Evolutionary conservation across 2,888 invertebrate species (phyloP).

Genomic region (Ichneumoninae sp.): DNA sequence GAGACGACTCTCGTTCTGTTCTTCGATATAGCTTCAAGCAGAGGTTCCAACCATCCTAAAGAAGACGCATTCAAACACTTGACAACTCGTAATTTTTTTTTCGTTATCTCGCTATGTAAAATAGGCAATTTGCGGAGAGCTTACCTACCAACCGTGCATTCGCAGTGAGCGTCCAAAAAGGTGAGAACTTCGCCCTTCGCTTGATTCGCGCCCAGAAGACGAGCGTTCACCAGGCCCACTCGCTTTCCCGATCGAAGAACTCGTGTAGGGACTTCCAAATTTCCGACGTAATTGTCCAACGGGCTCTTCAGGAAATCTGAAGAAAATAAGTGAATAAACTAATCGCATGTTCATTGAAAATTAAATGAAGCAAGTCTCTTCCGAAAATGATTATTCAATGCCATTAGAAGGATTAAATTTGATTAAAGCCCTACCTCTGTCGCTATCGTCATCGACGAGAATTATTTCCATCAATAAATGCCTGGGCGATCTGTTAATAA

Average conservation of each 20-base stretch:
- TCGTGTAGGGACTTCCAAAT: slow-evolving; percentile 87
- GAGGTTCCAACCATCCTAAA: slow-evolving; percentile 91
- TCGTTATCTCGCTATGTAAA: slow-evolving; percentile 17
- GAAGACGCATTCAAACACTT: background rate
- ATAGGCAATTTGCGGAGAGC: slow-evolving; percentile 69
- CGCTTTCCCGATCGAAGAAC: slow-evolving; percentile 89
- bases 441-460: slow-evolving; percentile 95
- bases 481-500: slow-evolving; percentile 94
- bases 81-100: slow-evolving; percentile 3
- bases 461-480: slow-evolving; percentile 92
- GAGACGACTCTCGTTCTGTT: slow-evolving; percentile 89
- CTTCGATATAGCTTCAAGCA: slow-evolving; percentile 88
- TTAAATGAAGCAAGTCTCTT: background rate
- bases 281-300: slow-evolving; percentile 89
- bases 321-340: slow-evolving; percentile 65
- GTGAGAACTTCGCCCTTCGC: slow-evolving; percentile 92
- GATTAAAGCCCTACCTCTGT: slow-evolving; percentile 87
- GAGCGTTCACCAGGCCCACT: slow-evolving; percentile 92
- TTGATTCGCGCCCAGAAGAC: slow-evolving; percentile 90
- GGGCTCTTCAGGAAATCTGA: slow-evolving; percentile 87
- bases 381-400: background rate
- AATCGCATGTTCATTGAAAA: background rate
- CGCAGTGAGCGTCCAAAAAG: slow-evolving; percentile 97
- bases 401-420: background rate
- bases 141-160: slow-evolving; percentile 91